These are phyloP conservation scores for Tridacna gigas DNA, from an alignment of 2,888 invertebrate species.

Conservation along the genomic window DNA sequence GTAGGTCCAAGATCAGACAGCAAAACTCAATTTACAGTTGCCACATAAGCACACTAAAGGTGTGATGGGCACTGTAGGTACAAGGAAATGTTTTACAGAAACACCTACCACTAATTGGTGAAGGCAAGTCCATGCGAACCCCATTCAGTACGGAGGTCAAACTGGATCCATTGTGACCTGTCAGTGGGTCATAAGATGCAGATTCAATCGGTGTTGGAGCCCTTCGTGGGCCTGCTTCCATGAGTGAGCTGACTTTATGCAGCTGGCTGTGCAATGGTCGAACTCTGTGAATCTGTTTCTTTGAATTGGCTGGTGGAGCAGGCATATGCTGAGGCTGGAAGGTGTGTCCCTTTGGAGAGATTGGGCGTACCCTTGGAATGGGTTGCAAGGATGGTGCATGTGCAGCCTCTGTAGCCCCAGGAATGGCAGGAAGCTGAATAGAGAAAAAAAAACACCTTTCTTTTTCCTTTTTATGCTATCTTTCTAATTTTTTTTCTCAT, in stretches of 20 bases:
- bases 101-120: constrained; percentile 11
- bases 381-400: constrained; percentile 2
- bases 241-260: constrained; percentile 17
- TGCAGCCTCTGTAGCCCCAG: background rate
- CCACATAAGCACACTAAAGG: background rate
- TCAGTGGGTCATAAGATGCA: constrained; percentile 15
- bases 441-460: background rate
- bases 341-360: constrained; percentile 24
- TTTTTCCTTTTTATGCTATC: no score
- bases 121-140: constrained; percentile 15
- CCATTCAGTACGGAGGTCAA: constrained; percentile 6
- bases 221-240: constrained; percentile 22
- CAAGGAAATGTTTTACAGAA: no score
- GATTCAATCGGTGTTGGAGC: constrained; percentile 19
- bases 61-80: background rate
- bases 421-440: constrained; percentile 6
- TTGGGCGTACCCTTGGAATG: constrained; percentile 21
- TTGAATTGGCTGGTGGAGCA: constrained; percentile 8
- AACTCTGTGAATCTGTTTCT: constrained; percentile 21
- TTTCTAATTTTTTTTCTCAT: no score
- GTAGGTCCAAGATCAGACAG: no score
- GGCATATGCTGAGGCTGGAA: constrained; percentile 12
- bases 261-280: constrained; percentile 18
- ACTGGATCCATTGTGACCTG: background rate
- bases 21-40: background rate